Conservation (phyloP, 2,113 vertebrate species). For the Calidris pygmaea region DNA sequence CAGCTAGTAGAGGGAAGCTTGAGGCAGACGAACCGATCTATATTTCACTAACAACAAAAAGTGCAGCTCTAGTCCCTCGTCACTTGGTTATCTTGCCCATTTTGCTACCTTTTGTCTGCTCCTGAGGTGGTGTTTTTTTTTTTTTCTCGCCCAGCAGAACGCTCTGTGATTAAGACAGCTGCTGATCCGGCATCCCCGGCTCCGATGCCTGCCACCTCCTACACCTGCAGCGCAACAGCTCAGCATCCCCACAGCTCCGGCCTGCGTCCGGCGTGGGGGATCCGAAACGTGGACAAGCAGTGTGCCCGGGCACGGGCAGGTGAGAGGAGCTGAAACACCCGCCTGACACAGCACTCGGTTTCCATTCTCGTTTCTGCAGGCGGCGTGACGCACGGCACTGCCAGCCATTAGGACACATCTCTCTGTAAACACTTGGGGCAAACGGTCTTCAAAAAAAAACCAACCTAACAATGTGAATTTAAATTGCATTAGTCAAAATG, state of each 20-base stretch:
- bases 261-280: background rate
- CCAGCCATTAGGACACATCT: background rate
- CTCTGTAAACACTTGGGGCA: background rate
- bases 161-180: background rate
- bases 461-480: background rate
- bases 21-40: background rate
- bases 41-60: background rate
- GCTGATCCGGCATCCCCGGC: rapidly evolving
- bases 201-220: background rate
- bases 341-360: rapidly evolving
- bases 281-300: background rate
- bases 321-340: background rate
- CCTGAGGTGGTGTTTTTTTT: background rate
- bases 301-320: rapidly evolving
- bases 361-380: background rate
- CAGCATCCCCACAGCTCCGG: background rate
- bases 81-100: background rate
- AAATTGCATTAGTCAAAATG: background rate
- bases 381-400: background rate
- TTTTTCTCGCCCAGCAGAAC: background rate
- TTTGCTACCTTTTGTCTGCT: background rate
- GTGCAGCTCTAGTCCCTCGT: background rate
- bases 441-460: background rate
- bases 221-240: rapidly evolving
- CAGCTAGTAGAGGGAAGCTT: background rate